Percentiles rank a stretch among this genome's conserved stretches.
Conservation (phyloP, 2,888 invertebrate genomes). For the Euplagia quadripunctaria region DNA sequence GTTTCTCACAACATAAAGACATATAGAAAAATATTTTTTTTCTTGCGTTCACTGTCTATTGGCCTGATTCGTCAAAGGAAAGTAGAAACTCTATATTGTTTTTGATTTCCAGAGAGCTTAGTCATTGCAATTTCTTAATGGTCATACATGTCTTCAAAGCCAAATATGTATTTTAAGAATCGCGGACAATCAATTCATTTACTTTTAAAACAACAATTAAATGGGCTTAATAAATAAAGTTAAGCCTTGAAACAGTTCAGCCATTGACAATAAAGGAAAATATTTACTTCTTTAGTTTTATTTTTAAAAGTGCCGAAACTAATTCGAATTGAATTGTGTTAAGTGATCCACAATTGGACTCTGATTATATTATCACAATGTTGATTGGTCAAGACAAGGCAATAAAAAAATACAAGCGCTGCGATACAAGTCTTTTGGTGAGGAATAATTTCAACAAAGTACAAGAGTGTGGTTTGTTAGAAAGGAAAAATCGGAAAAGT, state of each 20-base stretch:
- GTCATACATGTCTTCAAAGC: too few species aligned
- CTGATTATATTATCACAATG: constrained; percentile 41
- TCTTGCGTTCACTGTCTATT: neutral
- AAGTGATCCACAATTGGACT: constrained; percentile 45
- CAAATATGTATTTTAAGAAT: too few species aligned
- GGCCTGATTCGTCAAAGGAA: constrained; percentile 4
- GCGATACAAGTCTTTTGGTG: neutral
- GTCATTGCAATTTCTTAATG: neutral
- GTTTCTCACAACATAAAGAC: constrained; percentile 13
- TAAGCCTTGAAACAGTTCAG: constrained; percentile 2
- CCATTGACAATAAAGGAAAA: constrained; percentile 5
- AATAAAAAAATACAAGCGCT: constrained; percentile 9
- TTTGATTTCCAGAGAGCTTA: neutral
- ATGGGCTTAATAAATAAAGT: neutral
- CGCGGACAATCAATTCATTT: too few species aligned
- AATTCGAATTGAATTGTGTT: constrained; percentile 43
- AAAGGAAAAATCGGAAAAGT: neutral
- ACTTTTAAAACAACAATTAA: neutral
- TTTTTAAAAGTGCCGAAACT: constrained; percentile 13
- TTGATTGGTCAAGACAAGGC: constrained; percentile 26
- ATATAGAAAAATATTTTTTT: constrained; percentile 2
- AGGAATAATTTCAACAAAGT: neutral
- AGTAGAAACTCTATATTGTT: neutral
- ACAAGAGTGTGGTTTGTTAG: neutral
- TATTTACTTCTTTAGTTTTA: constrained; percentile 2